Percentiles rank a stretch among this genome's conserved stretches.
phyloP scores from a whole-genome alignment of 2,113 vertebrate genomes.

The Eublepharis macularius region DNA sequence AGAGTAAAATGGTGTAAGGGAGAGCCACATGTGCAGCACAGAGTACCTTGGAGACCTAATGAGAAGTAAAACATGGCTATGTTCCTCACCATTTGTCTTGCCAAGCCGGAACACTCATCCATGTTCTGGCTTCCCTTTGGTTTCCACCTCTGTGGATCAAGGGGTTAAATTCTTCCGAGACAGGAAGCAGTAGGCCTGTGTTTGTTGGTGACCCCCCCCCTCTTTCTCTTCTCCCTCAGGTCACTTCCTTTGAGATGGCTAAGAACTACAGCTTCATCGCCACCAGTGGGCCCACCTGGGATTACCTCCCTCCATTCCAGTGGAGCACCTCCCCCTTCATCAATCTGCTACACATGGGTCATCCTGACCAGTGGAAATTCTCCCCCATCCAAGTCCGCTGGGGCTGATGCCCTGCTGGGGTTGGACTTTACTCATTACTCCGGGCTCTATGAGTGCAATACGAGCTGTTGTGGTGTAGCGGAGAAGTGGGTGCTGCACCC shows the following conservation, averaged over 20 bases:
- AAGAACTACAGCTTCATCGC: slow-evolving; percentile 79
- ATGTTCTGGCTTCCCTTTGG: too few species aligned
- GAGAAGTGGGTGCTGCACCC: too few species aligned
- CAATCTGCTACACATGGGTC: slow-evolving; percentile 86
- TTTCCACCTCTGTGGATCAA: too few species aligned
- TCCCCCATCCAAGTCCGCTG: slow-evolving; percentile 81
- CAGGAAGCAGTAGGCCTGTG: not conserved
- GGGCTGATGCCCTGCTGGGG: slow-evolving; percentile 63
- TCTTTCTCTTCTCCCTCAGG: slow-evolving; percentile 59
- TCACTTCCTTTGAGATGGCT: slow-evolving; percentile 84
- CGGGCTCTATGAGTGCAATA: not conserved
- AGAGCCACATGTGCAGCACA: too few species aligned
- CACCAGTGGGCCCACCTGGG: slow-evolving; percentile 87
- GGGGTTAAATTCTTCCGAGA: not conserved
- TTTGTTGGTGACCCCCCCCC: not conserved
- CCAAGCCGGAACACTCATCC: too few species aligned
- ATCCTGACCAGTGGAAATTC: slow-evolving; percentile 92
- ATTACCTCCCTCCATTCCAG: slow-evolving; percentile 87
- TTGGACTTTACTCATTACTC: not conserved
- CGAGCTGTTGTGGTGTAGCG: not conserved
- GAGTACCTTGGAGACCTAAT: too few species aligned
- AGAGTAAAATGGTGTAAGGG: too few species aligned
- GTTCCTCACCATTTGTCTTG: too few species aligned
- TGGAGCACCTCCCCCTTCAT: slow-evolving; percentile 90
- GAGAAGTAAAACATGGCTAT: too few species aligned